A percentile compares a stretch with the other conserved stretches of the same genome.
phyloP scores from a whole-genome alignment of 2,113 vertebrate species.

The Psammodynastes pulverulentus region DNA sequence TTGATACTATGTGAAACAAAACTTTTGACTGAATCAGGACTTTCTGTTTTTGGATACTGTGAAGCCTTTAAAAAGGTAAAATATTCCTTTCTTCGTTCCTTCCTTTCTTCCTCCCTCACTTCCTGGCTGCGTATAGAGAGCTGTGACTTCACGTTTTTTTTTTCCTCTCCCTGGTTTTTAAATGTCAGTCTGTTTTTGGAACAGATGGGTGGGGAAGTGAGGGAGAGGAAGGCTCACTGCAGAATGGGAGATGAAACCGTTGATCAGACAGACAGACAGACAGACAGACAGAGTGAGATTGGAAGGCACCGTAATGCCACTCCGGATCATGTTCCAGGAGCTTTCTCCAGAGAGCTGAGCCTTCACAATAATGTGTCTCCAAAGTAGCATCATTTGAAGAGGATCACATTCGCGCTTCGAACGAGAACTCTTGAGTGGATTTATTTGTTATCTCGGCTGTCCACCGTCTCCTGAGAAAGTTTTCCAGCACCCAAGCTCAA shows the following conservation, averaged over 20 bases:
- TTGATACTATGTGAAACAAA: too few species aligned
- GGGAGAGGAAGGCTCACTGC: background rate
- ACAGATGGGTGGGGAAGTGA: constrained; percentile 16
- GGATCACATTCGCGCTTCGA: background rate
- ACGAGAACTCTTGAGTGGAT: background rate
- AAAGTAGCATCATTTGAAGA: background rate
- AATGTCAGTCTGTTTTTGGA: constrained; percentile 28
- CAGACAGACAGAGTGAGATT: background rate
- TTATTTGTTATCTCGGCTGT: background rate
- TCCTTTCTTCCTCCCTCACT: background rate
- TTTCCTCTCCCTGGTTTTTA: background rate
- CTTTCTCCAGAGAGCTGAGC: background rate
- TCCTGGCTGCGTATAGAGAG: background rate
- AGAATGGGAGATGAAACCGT: background rate
- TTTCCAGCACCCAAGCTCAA: background rate
- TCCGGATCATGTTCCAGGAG: background rate
- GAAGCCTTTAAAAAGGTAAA: too few species aligned
- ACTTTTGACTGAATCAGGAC: too few species aligned
- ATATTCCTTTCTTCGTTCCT: background rate
- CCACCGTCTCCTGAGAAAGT: background rate
- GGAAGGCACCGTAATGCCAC: background rate
- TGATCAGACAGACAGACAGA: background rate
- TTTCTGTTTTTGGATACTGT: too few species aligned
- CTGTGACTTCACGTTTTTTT: constrained; percentile 9
- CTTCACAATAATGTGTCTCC: background rate